A percentile compares a stretch with the other conserved stretches of the same genome.
Evolutionary conservation across 2,888 invertebrate species (phyloP).

Genomic region (Leptura quadrifasciata): DNA sequence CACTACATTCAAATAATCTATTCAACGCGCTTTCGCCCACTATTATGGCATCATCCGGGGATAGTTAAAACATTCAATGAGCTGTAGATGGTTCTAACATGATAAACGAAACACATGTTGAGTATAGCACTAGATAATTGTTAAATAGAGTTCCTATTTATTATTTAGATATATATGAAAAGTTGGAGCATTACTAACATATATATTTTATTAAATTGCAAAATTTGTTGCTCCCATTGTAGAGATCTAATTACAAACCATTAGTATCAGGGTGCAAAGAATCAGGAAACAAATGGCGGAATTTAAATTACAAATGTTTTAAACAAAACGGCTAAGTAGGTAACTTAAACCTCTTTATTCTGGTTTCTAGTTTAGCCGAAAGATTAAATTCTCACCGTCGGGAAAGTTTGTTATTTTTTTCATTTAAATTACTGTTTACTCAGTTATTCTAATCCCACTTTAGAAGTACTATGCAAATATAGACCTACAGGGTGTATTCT

Average conservation of each 20-base stretch:
- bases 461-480: not conserved
- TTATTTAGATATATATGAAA: no score
- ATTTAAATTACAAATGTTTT: not conserved
- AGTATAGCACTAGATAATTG: no score
- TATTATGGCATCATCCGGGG: no score
- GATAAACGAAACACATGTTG: no score
- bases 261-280: not conserved
- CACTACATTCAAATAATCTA: no score
- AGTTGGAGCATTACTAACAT: no score
- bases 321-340: not conserved
- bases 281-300: not conserved
- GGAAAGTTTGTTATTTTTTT: not conserved
- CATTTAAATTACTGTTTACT: not conserved
- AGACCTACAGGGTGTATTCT: not conserved
- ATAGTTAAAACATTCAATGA: no score
- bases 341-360: not conserved
- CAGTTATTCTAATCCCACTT: not conserved
- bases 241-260: not conserved
- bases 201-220: no score
- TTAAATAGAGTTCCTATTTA: no score
- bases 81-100: no score
- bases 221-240: not conserved
- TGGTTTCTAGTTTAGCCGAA: not conserved
- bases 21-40: no score
- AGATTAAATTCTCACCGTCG: not conserved